Evolutionary conservation across 2,797 vertebrate genomes (phyloP).

Genomic region (Lagodon rhomboides): DNA sequence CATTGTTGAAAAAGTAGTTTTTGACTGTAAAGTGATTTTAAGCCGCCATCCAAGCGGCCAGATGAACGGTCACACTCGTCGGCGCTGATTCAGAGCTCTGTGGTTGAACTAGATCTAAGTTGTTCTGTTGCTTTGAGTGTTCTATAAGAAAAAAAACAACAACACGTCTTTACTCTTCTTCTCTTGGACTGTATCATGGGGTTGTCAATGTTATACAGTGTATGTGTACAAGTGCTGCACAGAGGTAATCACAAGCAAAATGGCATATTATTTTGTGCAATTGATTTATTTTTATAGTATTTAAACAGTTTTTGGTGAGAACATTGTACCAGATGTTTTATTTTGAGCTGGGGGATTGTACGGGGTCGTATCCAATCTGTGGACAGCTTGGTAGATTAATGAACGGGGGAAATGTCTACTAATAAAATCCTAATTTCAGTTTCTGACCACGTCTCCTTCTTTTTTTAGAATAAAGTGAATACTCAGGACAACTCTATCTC

Average conservation of each 20-base stretch:
- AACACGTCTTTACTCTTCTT: slow-evolving; percentile 15
- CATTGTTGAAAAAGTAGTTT: not conserved
- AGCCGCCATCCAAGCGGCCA: not conserved
- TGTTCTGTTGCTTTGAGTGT: slow-evolving; percentile 39
- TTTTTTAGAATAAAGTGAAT: slow-evolving; percentile 13
- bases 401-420: slow-evolving; percentile 73
- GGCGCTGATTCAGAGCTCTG: slow-evolving; percentile 6
- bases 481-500: too few species aligned
- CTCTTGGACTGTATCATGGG: slow-evolving; percentile 51
- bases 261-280: slow-evolving; percentile 77
- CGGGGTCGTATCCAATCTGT: slow-evolving; percentile 56
- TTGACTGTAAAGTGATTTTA: not conserved
- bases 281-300: slow-evolving; percentile 89
- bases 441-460: slow-evolving; percentile 45
- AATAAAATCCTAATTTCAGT: slow-evolving; percentile 82
- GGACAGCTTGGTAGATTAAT: slow-evolving; percentile 70
- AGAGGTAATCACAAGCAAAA: slow-evolving; percentile 77
- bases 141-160: not conserved
- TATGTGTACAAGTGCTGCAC: slow-evolving; percentile 65
- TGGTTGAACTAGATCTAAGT: slow-evolving; percentile 45
- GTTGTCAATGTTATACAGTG: slow-evolving; percentile 58
- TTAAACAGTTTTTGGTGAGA: slow-evolving; percentile 79
- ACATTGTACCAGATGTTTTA: slow-evolving; percentile 76
- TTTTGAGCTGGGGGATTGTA: slow-evolving; percentile 68
- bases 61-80: not conserved